Evolutionary conservation across 1,140 invertebrate species (phyloP).

Genomic region (Aricia agestis): DNA sequence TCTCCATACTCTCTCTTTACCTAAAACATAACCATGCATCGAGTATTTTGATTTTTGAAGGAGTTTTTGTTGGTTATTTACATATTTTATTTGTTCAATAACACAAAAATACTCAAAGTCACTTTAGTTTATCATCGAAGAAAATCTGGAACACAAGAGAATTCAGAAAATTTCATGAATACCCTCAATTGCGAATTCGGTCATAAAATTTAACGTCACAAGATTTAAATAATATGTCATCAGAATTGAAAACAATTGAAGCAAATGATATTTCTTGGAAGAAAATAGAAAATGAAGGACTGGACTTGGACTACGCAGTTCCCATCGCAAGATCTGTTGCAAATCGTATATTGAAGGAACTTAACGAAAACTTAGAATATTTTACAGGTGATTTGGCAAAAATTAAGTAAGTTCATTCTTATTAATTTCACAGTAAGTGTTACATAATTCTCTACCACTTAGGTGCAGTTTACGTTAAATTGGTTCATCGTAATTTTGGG

Average conservation of each 20-base stretch:
- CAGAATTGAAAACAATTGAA: conserved; percentile 41
- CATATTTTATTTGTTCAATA: no score
- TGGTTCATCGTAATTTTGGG: no score
- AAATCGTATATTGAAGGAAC: conserved; percentile 61
- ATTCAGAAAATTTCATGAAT: neutral
- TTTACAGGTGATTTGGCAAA: conserved; percentile 78
- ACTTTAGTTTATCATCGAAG: no score
- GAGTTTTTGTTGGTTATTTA: no score
- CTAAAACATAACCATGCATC: no score
- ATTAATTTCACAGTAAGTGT: no score
- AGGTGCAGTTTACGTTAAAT: no score
- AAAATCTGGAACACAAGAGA: neutral
- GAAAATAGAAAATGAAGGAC: conserved; percentile 66
- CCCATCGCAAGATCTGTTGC: conserved; percentile 65
- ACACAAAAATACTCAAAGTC: no score
- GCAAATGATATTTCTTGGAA: conserved; percentile 56
- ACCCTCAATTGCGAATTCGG: neutral
- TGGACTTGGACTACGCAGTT: conserved; percentile 76
- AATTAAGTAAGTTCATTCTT: conserved; percentile 57
- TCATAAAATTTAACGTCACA: neutral
- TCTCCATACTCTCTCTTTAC: no score
- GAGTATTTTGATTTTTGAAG: no score
- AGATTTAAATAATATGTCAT: conserved; percentile 31
- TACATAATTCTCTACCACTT: no score
- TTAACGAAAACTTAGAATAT: conserved; percentile 77